Evolutionary conservation across 2,888 invertebrate species (phyloP).

Genomic region (Ernsta delagoae): DNA sequence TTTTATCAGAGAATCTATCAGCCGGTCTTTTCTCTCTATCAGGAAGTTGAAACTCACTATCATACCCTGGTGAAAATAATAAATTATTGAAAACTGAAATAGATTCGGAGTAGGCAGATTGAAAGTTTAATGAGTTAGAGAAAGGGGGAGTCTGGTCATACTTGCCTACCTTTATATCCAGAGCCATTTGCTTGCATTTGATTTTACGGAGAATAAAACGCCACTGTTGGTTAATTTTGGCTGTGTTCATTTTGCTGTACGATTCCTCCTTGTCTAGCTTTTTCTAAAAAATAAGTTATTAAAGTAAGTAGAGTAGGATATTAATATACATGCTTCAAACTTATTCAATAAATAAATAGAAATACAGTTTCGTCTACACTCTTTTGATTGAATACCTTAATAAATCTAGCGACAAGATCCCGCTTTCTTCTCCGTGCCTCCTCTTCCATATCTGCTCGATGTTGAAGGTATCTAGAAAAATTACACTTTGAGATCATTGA

Average conservation of each 20-base stretch:
- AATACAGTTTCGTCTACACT: no score
- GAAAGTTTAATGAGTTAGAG: no score
- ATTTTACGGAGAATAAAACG: conserved; percentile 89
- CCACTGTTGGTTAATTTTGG: conserved; percentile 95
- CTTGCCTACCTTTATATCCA: conserved; percentile 85
- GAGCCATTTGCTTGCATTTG: conserved; percentile 90
- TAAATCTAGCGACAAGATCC: conserved; percentile 91
- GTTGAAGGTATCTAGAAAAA: conserved; percentile 86
- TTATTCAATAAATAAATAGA: no score
- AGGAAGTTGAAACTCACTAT: conserved; percentile 85
- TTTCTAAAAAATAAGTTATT: conserved; percentile 79
- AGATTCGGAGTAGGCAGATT: no score
- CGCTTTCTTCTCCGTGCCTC: conserved; percentile 92
- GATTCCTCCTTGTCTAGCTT: conserved; percentile 93
- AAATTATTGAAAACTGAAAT: not conserved
- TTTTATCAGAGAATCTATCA: conserved; percentile 86
- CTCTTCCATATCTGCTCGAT: conserved; percentile 92
- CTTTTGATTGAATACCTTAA: conserved; percentile 90
- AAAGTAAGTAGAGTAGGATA: no score
- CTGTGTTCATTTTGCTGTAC: conserved; percentile 90
- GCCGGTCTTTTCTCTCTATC: conserved; percentile 88
- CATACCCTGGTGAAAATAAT: conserved; percentile 71
- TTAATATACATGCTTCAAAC: no score
- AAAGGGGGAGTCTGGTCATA: no score
- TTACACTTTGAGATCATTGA: not conserved